Percentiles rank a stretch among this genome's conserved stretches.
These are phyloP conservation scores for Leptobrachium ailaonicum DNA, from an alignment of 2,113 vertebrate genomes.

Conservation along the genomic window DNA sequence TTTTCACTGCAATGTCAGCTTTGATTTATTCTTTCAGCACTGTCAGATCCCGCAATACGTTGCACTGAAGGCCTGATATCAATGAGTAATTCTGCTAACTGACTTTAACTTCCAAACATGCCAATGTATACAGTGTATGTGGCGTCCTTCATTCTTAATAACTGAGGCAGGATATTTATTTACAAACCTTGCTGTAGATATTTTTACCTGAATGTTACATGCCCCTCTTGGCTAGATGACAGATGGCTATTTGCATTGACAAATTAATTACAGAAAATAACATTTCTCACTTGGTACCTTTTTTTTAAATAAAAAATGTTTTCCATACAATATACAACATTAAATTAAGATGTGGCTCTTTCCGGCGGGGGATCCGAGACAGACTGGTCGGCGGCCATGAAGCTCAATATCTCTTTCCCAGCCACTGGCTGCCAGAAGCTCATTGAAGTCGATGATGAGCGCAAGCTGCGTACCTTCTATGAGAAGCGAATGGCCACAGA, in stretches of 20 bases:
- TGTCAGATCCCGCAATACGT: not conserved
- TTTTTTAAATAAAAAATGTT: no score
- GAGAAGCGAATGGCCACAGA: slow-evolving; percentile 98
- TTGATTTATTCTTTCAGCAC: slow-evolving; percentile 16
- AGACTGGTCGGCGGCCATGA: slow-evolving; percentile 34
- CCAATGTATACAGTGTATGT: not conserved
- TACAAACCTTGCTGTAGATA: not conserved
- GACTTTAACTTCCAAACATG: not conserved
- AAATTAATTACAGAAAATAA: no score
- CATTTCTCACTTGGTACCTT: no score
- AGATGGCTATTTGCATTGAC: no score
- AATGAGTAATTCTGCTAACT: not conserved
- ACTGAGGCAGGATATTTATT: not conserved
- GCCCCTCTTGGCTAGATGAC: no score
- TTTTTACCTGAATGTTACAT: no score
- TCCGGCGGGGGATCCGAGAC: slow-evolving; percentile 22
- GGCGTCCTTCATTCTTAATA: not conserved
- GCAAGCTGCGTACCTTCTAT: slow-evolving; percentile 93
- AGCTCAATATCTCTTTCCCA: slow-evolving; percentile 96
- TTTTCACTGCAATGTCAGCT: slow-evolving; percentile 14
- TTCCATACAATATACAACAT: no score
- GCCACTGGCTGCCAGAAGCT: slow-evolving; percentile 59
- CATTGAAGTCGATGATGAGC: slow-evolving; percentile 96
- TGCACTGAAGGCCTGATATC: not conserved
- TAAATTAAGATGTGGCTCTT: slow-evolving; percentile 16